Conservation (phyloP, 2,797 vertebrate genomes). For the Pipistrellus pygmaeus region DNA sequence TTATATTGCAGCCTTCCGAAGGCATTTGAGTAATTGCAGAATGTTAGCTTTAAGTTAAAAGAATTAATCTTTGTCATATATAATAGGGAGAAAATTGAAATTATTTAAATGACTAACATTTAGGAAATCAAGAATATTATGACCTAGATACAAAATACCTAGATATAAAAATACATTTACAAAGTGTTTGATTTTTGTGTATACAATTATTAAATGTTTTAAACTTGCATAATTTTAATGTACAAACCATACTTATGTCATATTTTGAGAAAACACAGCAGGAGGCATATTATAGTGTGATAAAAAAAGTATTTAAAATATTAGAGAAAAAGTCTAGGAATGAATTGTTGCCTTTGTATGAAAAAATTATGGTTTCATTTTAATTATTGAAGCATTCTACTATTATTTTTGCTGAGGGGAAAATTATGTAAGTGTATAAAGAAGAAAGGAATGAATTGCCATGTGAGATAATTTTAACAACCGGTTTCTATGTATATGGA, state of each 20-base stretch:
- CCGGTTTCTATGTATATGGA: neutral
- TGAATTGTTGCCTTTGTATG: neutral
- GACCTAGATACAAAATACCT: neutral
- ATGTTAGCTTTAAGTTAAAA: neutral
- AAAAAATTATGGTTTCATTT: neutral
- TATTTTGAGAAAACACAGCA: neutral
- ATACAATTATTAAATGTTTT: slow-evolving; percentile 18
- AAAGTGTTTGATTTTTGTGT: neutral
- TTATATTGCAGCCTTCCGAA: neutral
- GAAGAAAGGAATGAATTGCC: neutral
- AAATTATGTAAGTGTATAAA: neutral
- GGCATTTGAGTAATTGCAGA: neutral
- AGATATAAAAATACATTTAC: slow-evolving; percentile 12
- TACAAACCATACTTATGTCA: neutral
- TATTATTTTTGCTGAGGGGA: neutral
- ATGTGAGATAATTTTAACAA: neutral
- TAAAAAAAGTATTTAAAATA: slow-evolving; percentile 10
- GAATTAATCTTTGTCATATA: neutral
- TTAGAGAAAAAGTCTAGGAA: neutral
- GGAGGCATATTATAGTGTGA: neutral
- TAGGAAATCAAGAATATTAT: neutral
- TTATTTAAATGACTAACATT: neutral
- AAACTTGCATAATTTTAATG: slow-evolving; percentile 46
- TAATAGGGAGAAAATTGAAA: slow-evolving; percentile 16
- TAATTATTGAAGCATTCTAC: neutral